Evolutionary conservation across 2,888 invertebrate species (phyloP).

Genomic region (Tiliacea aurago): DNA sequence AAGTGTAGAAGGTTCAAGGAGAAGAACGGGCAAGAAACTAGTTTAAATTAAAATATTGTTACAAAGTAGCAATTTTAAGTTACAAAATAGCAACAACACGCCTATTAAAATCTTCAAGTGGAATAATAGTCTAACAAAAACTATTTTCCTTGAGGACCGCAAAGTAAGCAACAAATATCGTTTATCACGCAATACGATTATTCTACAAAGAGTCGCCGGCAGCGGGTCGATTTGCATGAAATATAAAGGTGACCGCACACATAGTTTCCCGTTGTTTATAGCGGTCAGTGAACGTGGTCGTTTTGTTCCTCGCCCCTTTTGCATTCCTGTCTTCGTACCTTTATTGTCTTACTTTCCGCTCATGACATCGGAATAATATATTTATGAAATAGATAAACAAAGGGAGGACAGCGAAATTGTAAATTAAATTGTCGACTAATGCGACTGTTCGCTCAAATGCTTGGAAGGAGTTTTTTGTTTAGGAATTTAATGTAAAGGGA

Average conservation of each 20-base stretch:
- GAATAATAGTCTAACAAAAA: conserved; percentile 37
- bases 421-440: conserved; percentile 61
- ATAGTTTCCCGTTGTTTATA: conserved; percentile 88
- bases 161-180: conserved; percentile 66
- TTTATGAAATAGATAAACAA: conserved; percentile 80
- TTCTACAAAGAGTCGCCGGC: conserved; percentile 74
- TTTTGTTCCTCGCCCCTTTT: conserved; percentile 81
- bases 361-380: conserved; percentile 83
- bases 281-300: conserved; percentile 84
- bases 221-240: conserved; percentile 87
- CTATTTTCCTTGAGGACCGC: conserved; percentile 57
- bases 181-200: conserved; percentile 79
- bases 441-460: conserved; percentile 54
- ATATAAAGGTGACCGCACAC: conserved; percentile 89
- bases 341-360: conserved; percentile 89
- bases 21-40: no score
- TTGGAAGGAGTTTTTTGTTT: conserved; percentile 43
- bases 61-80: no score
- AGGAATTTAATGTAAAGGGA: conserved; percentile 48
- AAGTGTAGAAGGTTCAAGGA: no score
- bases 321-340: conserved; percentile 88
- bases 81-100: no score
- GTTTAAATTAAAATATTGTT: no score
- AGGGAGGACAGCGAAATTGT: conserved; percentile 65
- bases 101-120: conserved; percentile 26